Evolutionary conservation across 2,888 invertebrate genomes (phyloP), one percentile per base, ranked within the genome.

Genomic region (Idaea straminata): DNA sequence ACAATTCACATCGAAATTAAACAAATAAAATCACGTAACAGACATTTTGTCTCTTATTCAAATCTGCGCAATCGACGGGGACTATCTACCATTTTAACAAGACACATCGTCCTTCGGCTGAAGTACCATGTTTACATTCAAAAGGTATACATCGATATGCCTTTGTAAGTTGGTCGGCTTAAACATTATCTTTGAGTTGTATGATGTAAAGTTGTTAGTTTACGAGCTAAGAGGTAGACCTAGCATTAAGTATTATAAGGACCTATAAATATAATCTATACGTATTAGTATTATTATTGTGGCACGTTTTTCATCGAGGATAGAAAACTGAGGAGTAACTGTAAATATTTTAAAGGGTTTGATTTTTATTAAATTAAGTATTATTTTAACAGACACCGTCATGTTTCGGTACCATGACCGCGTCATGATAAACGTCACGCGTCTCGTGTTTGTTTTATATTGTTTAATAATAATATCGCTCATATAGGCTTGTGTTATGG

Each of bases 21-120:
- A 62, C 57, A 60, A 63, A 66, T 69, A 69, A 65, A 65, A 64
- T 66, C 61, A 47, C 60, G 35, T 34, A 66, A 63, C 62, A 58
- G 64, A 58, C 64, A 65, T 57, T 15, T 25, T 25, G 25, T 25
- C 47, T 58, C 16, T 5, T 15, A 58, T 16, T 58, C 58, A 58
- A 58, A 58, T 58, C 58, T 15, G 7, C 15, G 7, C n/a, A 16
- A 15, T 58, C 58, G n/a, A 15, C 58, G n/a, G 15, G 5, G 15
- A 15, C 6, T 5, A 58, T 58, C 58, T 58, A 58, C 58, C 58
- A 58, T 7, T 58, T 6, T 4, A 58, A 58, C 15, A 15, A 5
- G 58, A 58, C 58, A n/a, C 58, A 15, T 58, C 58, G 16, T 57
- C 47, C 58, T 58, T 16, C 58, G 47, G 10, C 47, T 47, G 47